These are phyloP conservation scores for Dryomyza anilis DNA, from an alignment of 2,888 invertebrate genomes.

Conservation along the genomic window DNA sequence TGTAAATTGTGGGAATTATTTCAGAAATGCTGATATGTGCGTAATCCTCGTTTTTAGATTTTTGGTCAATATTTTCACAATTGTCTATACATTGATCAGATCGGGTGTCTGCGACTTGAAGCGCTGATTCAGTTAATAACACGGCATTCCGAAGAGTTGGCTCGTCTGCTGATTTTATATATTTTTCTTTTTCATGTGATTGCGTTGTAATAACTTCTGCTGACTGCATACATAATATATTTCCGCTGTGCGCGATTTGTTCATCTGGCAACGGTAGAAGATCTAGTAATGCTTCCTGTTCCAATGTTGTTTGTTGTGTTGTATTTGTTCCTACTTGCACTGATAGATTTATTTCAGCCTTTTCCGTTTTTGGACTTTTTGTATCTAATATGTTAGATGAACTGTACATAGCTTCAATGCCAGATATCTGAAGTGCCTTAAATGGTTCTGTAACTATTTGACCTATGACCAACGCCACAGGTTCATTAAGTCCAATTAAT, in stretches of 20 bases:
- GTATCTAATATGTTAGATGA: conserved; percentile 31
- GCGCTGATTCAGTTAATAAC: conserved; percentile 55
- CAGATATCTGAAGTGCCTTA: conserved; percentile 40
- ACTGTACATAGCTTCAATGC: conserved; percentile 43
- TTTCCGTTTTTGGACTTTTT: conserved; percentile 32
- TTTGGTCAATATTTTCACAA: conserved; percentile 48
- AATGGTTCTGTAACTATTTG: conserved; percentile 36
- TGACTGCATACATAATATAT: conserved; percentile 42
- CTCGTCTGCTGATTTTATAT: conserved; percentile 27
- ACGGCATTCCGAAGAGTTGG: conserved; percentile 36
- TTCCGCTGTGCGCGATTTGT: conserved; percentile 35
- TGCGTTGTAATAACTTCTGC: conserved; percentile 41
- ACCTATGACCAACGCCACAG: conserved; percentile 25
- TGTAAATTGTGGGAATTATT: conserved; percentile 48
- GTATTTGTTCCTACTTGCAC: conserved; percentile 37
- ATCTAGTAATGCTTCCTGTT: conserved; percentile 37
- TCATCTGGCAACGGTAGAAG: conserved; percentile 33
- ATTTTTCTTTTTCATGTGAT: conserved; percentile 47
- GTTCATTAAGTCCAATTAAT: conserved; percentile 25
- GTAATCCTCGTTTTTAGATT: conserved; percentile 29
- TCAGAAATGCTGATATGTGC: conserved; percentile 62
- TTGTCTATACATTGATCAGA: conserved; percentile 68
- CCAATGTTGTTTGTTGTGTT: conserved; percentile 42
- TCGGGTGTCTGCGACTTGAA: conserved; percentile 64
- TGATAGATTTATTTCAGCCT: conserved; percentile 41